Percentiles rank a stretch among this genome's conserved stretches.
Evolutionary conservation across 1,140 invertebrate genomes (phyloP).

Genomic region (Calephelis nemesis): DNA sequence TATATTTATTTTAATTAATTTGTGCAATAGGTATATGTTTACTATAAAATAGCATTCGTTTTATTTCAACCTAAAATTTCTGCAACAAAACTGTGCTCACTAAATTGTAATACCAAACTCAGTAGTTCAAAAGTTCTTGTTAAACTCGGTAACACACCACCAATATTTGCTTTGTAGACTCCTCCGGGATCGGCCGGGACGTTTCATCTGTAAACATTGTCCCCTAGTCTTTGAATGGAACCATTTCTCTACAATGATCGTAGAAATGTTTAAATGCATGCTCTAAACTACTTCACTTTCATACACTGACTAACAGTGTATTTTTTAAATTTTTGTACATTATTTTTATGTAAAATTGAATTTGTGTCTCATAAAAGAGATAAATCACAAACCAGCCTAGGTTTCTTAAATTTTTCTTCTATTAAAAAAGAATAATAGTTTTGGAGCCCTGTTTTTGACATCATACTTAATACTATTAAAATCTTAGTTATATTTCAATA

Average conservation of each 20-base stretch:
- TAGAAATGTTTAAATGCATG: constrained; percentile 7
- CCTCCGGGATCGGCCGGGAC: constrained; percentile 45
- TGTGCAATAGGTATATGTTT: too few species aligned
- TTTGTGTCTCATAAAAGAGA: too few species aligned
- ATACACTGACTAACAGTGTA: not conserved
- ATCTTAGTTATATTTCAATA: too few species aligned
- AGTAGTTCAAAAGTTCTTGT: constrained; percentile 54
- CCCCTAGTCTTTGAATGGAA: constrained; percentile 41
- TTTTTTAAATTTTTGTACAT: not conserved
- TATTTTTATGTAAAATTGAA: too few species aligned
- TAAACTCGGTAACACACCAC: constrained; percentile 59
- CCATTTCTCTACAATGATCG: constrained; percentile 26
- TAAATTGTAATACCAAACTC: constrained; percentile 22
- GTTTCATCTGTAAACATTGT: constrained; percentile 54
- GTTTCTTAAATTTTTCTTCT: too few species aligned
- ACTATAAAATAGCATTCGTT: not conserved
- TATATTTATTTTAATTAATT: too few species aligned
- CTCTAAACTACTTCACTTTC: not conserved
- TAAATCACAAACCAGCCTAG: too few species aligned
- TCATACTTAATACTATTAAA: too few species aligned
- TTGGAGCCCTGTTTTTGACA: too few species aligned
- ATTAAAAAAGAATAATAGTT: too few species aligned
- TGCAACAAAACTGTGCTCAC: not conserved
- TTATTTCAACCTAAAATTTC: not conserved
- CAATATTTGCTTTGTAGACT: constrained; percentile 64